These are phyloP conservation scores for Idaea biselata DNA, from an alignment of 2,888 invertebrate genomes.

Conservation along the genomic window DNA sequence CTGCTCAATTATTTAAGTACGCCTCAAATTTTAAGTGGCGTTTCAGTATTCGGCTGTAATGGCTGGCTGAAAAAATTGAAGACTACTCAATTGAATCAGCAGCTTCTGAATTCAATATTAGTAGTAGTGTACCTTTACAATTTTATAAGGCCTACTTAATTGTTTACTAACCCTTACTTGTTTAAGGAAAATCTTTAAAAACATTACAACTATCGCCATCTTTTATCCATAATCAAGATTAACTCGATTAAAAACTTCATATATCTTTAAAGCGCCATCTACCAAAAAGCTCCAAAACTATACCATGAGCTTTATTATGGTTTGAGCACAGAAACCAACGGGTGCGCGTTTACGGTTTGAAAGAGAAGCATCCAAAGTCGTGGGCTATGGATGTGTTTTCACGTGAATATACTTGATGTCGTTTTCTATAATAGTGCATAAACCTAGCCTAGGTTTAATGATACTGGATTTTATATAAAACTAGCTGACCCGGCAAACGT, in stretches of 20 bases:
- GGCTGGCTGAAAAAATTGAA: no score
- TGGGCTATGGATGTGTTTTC: background rate
- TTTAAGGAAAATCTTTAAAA: constrained; percentile 14
- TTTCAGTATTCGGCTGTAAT: no score
- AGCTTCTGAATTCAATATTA: no score
- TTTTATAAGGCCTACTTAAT: no score
- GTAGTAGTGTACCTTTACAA: no score
- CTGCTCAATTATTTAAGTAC: no score
- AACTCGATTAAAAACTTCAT: constrained; percentile 6
- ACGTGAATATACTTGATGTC: background rate
- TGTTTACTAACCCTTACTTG: background rate
- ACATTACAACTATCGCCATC: constrained; percentile 51
- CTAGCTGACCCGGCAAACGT: no score
- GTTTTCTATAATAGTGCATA: background rate
- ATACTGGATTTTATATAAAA: no score
- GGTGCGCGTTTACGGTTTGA: background rate
- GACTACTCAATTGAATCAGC: no score
- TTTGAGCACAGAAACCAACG: constrained; percentile 18
- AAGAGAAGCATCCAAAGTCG: background rate
- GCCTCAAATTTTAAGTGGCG: no score
- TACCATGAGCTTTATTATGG: constrained; percentile 7
- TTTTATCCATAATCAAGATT: constrained; percentile 17
- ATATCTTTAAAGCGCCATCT: constrained; percentile 42
- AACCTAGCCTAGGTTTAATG: no score
- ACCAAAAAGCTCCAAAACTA: constrained; percentile 38